Base-by-base conservation (phyloP, 2,113 vertebrate genomes). In the Ranitomeya variabilis region DNA sequence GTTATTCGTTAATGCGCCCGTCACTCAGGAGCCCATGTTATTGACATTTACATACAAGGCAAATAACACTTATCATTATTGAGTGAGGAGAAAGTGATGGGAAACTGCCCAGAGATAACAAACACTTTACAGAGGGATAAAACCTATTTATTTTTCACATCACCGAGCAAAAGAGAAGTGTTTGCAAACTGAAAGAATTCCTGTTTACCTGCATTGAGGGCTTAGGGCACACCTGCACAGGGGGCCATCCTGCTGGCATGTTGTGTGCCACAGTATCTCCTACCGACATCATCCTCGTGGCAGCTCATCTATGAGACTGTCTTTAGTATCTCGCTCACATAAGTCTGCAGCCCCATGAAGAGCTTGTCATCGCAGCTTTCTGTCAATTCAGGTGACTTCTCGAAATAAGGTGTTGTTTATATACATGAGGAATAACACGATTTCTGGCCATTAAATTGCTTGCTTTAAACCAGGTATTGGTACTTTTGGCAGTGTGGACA, bases 121-220 rank as follows among this genome's bases (percentile, higher is more conserved):
- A 45, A 6, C 18, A 52, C 45, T 76, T 15, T 52, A 12, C 73
- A 5, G 5, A 12, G 73, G 73, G 73, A 76, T 76, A 76, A 51
- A 76, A 11, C 18, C 73, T 76, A 52, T 76, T 76, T 76, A 76
- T 76, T 52, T 52, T 76, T 76, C 73, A 76, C 73, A 76, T 76
- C 18, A 45, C 7, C 19, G 73, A 76, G 8, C 51, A 51, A 45
- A 76, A 12, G 12, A 51, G 31, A 16, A 19, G 73, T 52, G 52
- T 76, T 76, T 52, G 37, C 45, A 19, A 52, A 18, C 37, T 76
- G 45, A 76, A 76, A 21, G 73, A 52, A 52, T 52, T 10, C 11
- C 73, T 51, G 37, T 76, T 76, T 76, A 76, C 73, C 19, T 76
- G 45, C 37, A 52, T 76, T 76, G 0, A 52, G 14, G 73, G 73